Evolutionary conservation across 2,888 invertebrate species (phyloP).

Genomic region (Conistra vaccinii): DNA sequence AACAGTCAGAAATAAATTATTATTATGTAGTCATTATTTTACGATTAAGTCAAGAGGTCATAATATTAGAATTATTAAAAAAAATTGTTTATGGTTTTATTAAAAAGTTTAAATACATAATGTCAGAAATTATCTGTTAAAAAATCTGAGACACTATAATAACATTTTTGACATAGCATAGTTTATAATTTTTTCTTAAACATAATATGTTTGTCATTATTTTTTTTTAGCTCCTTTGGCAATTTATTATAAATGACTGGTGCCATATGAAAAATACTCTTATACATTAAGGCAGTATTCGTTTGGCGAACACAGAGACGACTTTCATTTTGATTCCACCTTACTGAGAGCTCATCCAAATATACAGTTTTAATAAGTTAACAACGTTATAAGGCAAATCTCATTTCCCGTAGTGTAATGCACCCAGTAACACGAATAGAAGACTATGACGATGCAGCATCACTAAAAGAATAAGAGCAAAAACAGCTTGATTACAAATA

Average conservation of each 20-base stretch:
- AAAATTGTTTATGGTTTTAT: too few relatives aligned
- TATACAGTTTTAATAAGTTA: not conserved
- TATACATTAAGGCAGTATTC: not conserved
- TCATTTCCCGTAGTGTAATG: not conserved
- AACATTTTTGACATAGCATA: too few relatives aligned
- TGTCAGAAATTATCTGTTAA: too few relatives aligned
- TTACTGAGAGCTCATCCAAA: not conserved
- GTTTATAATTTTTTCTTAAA: not conserved
- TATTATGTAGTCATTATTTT: too few relatives aligned
- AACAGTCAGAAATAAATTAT: too few relatives aligned
- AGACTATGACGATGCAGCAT: not conserved
- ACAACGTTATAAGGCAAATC: not conserved
- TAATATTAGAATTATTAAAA: too few relatives aligned
- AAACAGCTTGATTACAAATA: conserved; percentile 3
- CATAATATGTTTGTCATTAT: not conserved
- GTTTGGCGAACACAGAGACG: not conserved
- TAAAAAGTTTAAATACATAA: too few relatives aligned
- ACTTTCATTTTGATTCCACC: not conserved
- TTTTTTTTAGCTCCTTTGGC: not conserved
- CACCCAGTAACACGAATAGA: not conserved
- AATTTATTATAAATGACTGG: not conserved
- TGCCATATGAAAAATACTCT: not conserved
- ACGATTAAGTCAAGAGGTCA: too few relatives aligned
- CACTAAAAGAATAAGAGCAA: not conserved
- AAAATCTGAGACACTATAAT: too few relatives aligned